A percentile compares a stretch with the other conserved stretches of the same genome.
Evolutionary conservation across 1,140 invertebrate species (phyloP).

Genomic region (Dendroctonus valens): DNA sequence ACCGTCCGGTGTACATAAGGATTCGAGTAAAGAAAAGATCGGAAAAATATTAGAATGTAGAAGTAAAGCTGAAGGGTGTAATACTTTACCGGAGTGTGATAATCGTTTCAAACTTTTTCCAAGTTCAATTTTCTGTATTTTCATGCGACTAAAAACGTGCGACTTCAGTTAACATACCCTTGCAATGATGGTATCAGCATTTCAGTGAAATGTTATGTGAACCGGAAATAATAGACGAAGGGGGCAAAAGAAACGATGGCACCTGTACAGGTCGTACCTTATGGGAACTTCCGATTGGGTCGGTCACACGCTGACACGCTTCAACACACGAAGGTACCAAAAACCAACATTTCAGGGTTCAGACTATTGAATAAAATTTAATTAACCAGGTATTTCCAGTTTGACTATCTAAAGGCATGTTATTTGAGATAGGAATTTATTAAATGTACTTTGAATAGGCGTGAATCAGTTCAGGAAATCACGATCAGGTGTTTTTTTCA

Average conservation of each 20-base stretch:
- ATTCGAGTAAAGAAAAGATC: not conserved
- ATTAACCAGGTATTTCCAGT: too few relatives aligned
- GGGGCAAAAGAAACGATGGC: slow-evolving; percentile 26
- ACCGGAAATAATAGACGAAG: slow-evolving; percentile 32
- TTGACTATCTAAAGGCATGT: too few relatives aligned
- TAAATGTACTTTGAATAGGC: too few relatives aligned
- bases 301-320: slow-evolving; percentile 41
- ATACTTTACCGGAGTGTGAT: not conserved
- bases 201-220: slow-evolving; percentile 27
- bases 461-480: too few relatives aligned
- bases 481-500: too few relatives aligned
- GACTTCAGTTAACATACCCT: slow-evolving; percentile 16
- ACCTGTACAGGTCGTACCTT: slow-evolving; percentile 27
- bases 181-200: slow-evolving; percentile 25
- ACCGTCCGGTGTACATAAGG: not conserved
- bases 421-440: too few relatives aligned
- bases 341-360: too few relatives aligned
- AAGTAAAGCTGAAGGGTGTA: not conserved
- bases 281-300: slow-evolving; percentile 43
- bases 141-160: slow-evolving; percentile 21
- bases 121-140: too few relatives aligned
- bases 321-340: slow-evolving; percentile 27
- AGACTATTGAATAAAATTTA: too few relatives aligned
- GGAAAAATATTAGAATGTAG: not conserved
- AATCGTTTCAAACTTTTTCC: too few relatives aligned